Base-by-base conservation (phyloP, 2,888 invertebrate genomes). In the Acleris laterana region DNA sequence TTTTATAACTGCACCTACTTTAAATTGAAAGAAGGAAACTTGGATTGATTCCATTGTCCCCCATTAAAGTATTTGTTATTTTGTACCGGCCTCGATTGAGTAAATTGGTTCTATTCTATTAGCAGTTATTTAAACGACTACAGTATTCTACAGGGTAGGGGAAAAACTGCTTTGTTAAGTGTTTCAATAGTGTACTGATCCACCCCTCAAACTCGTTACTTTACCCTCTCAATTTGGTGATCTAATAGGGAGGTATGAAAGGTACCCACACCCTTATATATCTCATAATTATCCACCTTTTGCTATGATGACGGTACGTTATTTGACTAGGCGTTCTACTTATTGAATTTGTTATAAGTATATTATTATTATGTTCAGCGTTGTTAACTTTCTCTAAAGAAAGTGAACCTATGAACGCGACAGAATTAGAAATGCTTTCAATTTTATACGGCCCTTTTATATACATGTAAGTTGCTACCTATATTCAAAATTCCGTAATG, bases 1-100 rank as follows among this genome's bases (percentile, higher is more conserved):
- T 59, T 67, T 46, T 49, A 62, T 55, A 25, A 19, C n/a, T 38
- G 25, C n/a, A 60, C 20, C 19, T 42, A 53, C 38, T 51, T 46
- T 58, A 57, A 62, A 59, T 58, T 68, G 32, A 59, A 48, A 46
- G 59, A 61, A 69, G 69, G 68, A 57, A 56, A 59, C 44, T 64
- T 53, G 62, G 59, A 62, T 62, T 46, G 44, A 61, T 38, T 56
- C 42, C 19, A 65, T 69, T 51, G 63, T 58, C 62, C 44, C 62
- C 59, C 46, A 62, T 64, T 62, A 32, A 62, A 51, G 56, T 48
- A 62, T 62, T 20, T 61, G 61, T 58, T 58, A 13, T 32, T 17
- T 59, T 49, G 42, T 16, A 38, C 65, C 25, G 17, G 55, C 51
- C 32, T 56, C 49, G 16, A 50, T 55, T 28, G 9, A 51, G 25